Base-by-base conservation (phyloP, 2,797 vertebrate species). In the Phoeniculus purpureus region DNA sequence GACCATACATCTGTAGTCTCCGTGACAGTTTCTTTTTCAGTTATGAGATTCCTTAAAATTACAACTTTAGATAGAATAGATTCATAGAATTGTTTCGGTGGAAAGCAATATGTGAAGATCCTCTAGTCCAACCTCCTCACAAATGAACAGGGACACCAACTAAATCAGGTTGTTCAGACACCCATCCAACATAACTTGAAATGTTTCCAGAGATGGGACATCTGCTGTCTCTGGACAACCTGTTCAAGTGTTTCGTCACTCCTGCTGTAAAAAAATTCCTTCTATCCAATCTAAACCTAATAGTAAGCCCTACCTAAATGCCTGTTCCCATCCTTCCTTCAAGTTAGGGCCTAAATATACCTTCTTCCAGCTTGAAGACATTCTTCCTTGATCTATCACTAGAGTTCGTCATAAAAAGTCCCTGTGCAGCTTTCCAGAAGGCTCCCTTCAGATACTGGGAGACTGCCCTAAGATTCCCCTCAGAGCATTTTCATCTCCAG, bases 81-180 rank as follows among this genome's bases (percentile, higher is more conserved):
- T 59, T 14, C 10, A 25, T 32, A 23, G 16, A 47, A n/a, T 6
- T 34, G 6, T 37, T 66, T 60, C 4, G 2, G 29, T 19, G 61
- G 12, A 10, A 76, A 82, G 5, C 3, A 12, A 27, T 7, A 2
- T 48, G 55, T 25, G 48, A 52, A 71, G 15, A 7, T 26, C 45
- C 22, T 10, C 6, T 60, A 48, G 34, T 32, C 11, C 17, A 67
- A 22, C 1, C 2, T 1, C 3, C 3, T 29, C n/a, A 3, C 7
- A 25, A 37, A 1, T 5, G 6, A 55, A 26, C 22, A 59, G 40
- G 5, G 13, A 45, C 15, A 72, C 6, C 22, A 60, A 26, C 5
- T 23, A 20, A 9, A 65, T 19, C 34, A 58, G 10, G 10, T 34
- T 19, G 4, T 26, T 79, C 34, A 76, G 47, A 92, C 7, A 2